phyloP scores from a whole-genome alignment of 2,888 invertebrate species.

The Lordiphosa fenestrarum region DNA sequence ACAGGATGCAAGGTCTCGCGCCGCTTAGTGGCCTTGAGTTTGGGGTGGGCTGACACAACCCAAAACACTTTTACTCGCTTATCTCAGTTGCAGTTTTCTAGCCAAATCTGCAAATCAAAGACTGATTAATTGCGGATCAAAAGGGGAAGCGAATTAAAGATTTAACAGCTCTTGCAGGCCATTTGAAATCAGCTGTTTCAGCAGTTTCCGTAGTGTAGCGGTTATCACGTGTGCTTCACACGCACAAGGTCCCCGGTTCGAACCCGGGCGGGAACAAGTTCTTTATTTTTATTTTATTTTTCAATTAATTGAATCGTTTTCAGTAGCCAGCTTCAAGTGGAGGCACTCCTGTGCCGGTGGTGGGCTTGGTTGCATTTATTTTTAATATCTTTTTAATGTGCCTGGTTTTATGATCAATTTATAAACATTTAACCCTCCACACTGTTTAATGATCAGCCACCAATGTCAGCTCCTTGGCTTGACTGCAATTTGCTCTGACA shows the following conservation, averaged over 20 bases:
- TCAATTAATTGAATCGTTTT: slow-evolving; percentile 8
- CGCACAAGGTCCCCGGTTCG: slow-evolving; percentile 80
- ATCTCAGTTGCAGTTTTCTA: slow-evolving; percentile 45
- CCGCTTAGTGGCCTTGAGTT: slow-evolving; percentile 16
- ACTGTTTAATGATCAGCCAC: slow-evolving; percentile 53
- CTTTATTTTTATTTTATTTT: not conserved
- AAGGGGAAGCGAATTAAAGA: not conserved
- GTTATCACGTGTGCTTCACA: slow-evolving; percentile 80
- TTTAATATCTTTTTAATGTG: slow-evolving; percentile 57
- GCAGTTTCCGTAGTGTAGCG: slow-evolving; percentile 79
- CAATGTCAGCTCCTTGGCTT: slow-evolving; percentile 50
- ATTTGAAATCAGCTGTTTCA: slow-evolving; percentile 11
- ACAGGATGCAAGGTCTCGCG: not conserved
- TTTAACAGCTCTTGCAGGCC: slow-evolving; percentile 2
- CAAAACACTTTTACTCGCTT: slow-evolving; percentile 65
- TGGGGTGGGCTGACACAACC: slow-evolving; percentile 10
- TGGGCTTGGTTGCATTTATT: slow-evolving; percentile 20
- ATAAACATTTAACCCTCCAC: slow-evolving; percentile 54
- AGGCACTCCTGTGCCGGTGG: not conserved
- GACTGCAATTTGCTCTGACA: slow-evolving; percentile 31
- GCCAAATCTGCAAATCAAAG: slow-evolving; percentile 60
- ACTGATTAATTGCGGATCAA: slow-evolving; percentile 48
- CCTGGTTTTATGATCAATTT: slow-evolving; percentile 55
- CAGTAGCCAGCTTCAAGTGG: not conserved
- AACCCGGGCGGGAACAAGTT: slow-evolving; percentile 78